These are phyloP conservation scores for Trichonephila clavipes DNA, from an alignment of 1,140 invertebrate genomes.

Conservation along the genomic window DNA sequence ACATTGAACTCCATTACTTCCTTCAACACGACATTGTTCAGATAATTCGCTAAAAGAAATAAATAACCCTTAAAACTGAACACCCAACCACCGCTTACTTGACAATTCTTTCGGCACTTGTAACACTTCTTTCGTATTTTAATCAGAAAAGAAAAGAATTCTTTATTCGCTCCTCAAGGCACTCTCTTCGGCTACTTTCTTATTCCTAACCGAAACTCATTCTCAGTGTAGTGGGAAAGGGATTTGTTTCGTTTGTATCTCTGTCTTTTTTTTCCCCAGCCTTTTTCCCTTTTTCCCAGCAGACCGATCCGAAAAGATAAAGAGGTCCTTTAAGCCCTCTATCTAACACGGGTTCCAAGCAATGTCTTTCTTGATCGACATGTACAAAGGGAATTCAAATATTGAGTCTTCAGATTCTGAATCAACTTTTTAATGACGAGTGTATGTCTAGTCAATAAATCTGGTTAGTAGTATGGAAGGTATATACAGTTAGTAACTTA, in stretches of 20 bases:
- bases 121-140: not conserved
- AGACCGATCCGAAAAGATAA: not conserved
- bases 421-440: too few relatives aligned
- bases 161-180: not conserved
- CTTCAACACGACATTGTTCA: not conserved
- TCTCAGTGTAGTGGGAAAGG: not conserved
- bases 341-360: not conserved
- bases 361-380: not conserved
- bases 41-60: not conserved
- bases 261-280: too few relatives aligned
- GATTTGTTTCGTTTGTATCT: not conserved
- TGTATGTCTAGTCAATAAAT: not conserved
- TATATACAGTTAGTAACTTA: too few relatives aligned
- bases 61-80: not conserved
- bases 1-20: not conserved
- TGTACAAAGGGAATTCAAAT: not conserved
- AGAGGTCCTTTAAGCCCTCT: not conserved
- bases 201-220: not conserved
- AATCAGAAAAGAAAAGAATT: not conserved
- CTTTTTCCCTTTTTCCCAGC: not conserved
- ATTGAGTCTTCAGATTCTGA: not conserved
- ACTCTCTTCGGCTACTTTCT: not conserved
- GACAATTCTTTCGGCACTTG: not conserved
- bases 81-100: not conserved
- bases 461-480: not conserved